These are phyloP conservation scores for Tortricodes alternella DNA, from an alignment of 2,888 invertebrate genomes.

Conservation along the genomic window DNA sequence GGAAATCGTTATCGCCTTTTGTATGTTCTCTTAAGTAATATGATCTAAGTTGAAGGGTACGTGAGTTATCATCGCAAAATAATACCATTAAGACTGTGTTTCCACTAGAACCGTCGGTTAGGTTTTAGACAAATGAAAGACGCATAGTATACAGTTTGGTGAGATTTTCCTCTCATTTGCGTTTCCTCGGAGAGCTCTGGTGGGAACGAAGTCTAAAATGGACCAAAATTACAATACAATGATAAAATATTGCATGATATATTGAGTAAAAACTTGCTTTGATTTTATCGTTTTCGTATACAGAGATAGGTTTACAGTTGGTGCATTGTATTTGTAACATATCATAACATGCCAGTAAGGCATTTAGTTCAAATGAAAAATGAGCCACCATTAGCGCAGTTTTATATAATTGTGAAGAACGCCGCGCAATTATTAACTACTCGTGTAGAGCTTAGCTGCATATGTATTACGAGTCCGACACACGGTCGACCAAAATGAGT, in stretches of 20 bases:
- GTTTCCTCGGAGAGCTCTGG: too few species aligned
- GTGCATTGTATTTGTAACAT: background rate
- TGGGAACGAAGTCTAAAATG: too few species aligned
- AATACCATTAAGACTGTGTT: background rate
- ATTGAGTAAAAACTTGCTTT: conserved; percentile 8
- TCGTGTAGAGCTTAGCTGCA: conserved; percentile 2
- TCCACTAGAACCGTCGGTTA: background rate
- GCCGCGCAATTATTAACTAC: conserved; percentile 10
- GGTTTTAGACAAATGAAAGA: too few species aligned
- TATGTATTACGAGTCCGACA: conserved; percentile 5
- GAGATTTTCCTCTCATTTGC: too few species aligned
- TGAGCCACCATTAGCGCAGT: conserved; percentile 12
- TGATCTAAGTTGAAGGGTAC: background rate
- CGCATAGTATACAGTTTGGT: too few species aligned
- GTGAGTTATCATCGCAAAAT: background rate
- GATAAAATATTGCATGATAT: too few species aligned
- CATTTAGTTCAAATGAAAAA: conserved; percentile 13
- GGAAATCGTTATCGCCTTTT: too few species aligned
- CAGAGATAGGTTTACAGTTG: background rate
- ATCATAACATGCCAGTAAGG: conserved; percentile 16
- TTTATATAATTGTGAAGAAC: conserved; percentile 25
- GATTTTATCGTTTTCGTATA: background rate
- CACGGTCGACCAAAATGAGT: background rate
- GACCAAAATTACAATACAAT: too few species aligned
- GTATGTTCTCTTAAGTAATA: too few species aligned